A percentile compares a stretch with the other conserved stretches of the same genome.
phyloP scores from a whole-genome alignment of 2,113 vertebrate genomes.

The Dolichallabes microphthalmus region DNA sequence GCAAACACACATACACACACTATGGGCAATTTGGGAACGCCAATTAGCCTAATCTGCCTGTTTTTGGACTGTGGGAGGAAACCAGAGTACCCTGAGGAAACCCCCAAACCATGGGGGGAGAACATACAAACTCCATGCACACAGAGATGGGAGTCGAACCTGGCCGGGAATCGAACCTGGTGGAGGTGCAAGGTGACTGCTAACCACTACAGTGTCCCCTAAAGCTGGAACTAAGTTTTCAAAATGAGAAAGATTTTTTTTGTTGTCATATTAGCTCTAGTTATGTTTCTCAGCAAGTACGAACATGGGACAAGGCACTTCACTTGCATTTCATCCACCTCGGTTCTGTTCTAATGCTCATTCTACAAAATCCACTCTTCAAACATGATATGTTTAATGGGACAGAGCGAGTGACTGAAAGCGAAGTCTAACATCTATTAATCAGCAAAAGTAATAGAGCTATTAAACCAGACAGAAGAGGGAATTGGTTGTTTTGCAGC shows the following conservation, averaged over 20 bases:
- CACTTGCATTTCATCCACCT: neutral
- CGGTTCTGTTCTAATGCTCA: neutral
- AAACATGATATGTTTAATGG: neutral
- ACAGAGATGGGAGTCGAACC: too few relatives aligned
- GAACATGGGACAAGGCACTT: neutral
- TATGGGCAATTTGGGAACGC: too few relatives aligned
- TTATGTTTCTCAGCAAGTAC: neutral
- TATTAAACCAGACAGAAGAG: slow-evolving; percentile 26
- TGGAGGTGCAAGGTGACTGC: too few relatives aligned
- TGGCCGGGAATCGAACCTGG: too few relatives aligned
- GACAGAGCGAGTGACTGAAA: neutral
- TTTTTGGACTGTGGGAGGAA: too few relatives aligned
- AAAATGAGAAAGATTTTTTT: neutral
- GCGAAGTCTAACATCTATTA: neutral
- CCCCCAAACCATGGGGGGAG: too few relatives aligned
- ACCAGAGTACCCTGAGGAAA: too few relatives aligned
- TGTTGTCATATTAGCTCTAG: neutral
- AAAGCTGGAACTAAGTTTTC: neutral
- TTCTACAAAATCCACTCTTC: neutral
- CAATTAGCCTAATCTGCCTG: too few relatives aligned
- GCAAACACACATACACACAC: too few relatives aligned
- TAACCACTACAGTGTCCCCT: too few relatives aligned
- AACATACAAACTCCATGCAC: too few relatives aligned
- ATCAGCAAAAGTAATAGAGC: slow-evolving; percentile 12
- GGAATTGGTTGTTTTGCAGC: slow-evolving; percentile 6